A percentile compares a stretch with the other conserved stretches of the same genome.
phyloP scores from a whole-genome alignment of 2,113 vertebrate species.

The Tupaia tana region DNA sequence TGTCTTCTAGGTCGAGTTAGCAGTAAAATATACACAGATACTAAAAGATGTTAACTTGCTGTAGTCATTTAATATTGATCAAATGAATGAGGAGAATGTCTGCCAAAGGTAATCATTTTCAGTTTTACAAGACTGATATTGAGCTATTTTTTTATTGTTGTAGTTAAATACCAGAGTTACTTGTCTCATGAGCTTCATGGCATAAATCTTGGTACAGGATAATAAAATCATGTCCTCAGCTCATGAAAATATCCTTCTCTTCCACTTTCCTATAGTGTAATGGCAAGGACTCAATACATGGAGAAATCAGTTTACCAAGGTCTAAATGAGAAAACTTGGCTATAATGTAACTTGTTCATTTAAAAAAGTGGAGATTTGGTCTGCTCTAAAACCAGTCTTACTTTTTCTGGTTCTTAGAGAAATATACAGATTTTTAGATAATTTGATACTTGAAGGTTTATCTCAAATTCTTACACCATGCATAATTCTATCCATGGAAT shows the following conservation, averaged over 20 bases:
- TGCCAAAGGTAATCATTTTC: conserved; percentile 23
- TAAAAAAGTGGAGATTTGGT: not conserved
- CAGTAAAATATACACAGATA: not conserved
- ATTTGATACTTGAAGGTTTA: not conserved
- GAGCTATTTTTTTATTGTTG: conserved; percentile 26
- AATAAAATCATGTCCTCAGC: conserved; percentile 30
- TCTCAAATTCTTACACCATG: not conserved
- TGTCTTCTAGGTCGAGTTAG: not conserved
- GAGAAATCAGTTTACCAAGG: not conserved
- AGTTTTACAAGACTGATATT: not conserved
- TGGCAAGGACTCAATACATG: not conserved
- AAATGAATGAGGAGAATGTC: conserved; percentile 13
- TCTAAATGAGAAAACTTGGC: not conserved
- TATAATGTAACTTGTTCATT: not conserved
- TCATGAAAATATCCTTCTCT: not conserved
- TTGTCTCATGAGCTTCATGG: conserved; percentile 15
- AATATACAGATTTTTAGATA: not conserved
- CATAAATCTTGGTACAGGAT: conserved; percentile 2
- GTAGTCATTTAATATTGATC: conserved; percentile 8
- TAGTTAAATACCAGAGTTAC: not conserved
- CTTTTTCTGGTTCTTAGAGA: not conserved
- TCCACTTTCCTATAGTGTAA: not conserved
- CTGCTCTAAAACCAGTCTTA: not conserved
- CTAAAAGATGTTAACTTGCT: not conserved
- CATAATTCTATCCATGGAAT: not conserved